Base-by-base conservation (phyloP, 2,797 vertebrate genomes). In the Artibeus jamaicensis region DNA sequence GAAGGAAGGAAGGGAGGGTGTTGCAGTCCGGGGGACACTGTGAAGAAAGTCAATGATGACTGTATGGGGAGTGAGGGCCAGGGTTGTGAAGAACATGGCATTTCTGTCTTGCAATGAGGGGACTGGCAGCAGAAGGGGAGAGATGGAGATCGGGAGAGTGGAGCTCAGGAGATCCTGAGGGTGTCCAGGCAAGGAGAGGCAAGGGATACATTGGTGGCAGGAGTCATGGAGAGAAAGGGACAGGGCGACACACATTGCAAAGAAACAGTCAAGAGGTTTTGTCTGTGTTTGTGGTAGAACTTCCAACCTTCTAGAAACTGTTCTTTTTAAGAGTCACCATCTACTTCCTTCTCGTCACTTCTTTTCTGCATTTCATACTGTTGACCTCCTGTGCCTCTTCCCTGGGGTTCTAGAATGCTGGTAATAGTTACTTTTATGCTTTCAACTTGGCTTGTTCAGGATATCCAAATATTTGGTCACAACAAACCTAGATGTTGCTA, bases 1-100 rank as follows among this genome's bases (percentile, higher is more conserved):
- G 59, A 26, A 34, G 44, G 48, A 42, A 10, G 15, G 68, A 26
- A 39, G 50, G 18, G 74, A 77, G 74, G 59, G 9, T 2, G 0
- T 76, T 19, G 26, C 29, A 32, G 6, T 65, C 7, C 32, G 11
- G 21, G 16, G 7, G 26, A 53, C n/a, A 14, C 16, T 15, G 24
- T n/a, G 84, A 37, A 22, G 57, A 34, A 46, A 7, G 46, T 16
- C 48, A 10, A 0, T 55, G 53, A 48, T 26, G 48, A 79, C 14
- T 0, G 2, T 4, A 0, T 8, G 26, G 34, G 29, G 34, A 67
- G 7, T 3, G 3, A 50, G 44, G 26, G 9, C 5, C 0, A 0
- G 9, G 8, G 10, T 26, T 29, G 1, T 24, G 26, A 9, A 29
- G n/a, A 57, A 77, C n/a, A 24, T 0, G 1, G 2, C 29, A 18